phyloP scores from a whole-genome alignment of 2,113 vertebrate genomes.

The Actenoides lindsayi region DNA sequence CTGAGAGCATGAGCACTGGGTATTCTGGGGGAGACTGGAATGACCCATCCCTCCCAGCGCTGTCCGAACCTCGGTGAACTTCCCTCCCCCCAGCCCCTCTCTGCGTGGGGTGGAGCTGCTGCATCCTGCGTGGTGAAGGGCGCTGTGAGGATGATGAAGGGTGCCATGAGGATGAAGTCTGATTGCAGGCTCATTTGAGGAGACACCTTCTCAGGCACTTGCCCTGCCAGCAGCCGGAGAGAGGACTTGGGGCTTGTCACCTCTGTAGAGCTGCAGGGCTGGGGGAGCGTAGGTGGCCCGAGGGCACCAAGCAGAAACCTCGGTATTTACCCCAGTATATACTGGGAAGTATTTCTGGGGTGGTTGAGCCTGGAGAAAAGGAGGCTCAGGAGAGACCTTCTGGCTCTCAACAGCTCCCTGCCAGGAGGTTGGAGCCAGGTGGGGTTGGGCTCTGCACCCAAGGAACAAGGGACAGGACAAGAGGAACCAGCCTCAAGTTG shows the following conservation, averaged over 20 bases:
- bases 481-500: too few relatives aligned
- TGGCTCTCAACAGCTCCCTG: too few relatives aligned
- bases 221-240: not conserved
- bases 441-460: too few relatives aligned
- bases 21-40: not conserved
- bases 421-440: too few relatives aligned
- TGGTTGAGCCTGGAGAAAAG: too few relatives aligned
- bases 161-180: too few relatives aligned
- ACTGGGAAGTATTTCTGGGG: not conserved
- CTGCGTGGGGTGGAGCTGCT: rapidly evolving
- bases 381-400: too few relatives aligned
- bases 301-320: not conserved
- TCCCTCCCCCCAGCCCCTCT: rapidly evolving
- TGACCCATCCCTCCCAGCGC: rapidly evolving
- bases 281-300: rapidly evolving
- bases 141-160: not conserved
- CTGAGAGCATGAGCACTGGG: rapidly evolving
- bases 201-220: rapidly evolving
- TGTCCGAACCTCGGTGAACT: rapidly evolving
- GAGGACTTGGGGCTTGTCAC: not conserved
- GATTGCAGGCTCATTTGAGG: rapidly evolving
- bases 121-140: rapidly evolving
- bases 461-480: too few relatives aligned
- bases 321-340: not conserved
- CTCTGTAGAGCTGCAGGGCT: not conserved